phyloP scores from a whole-genome alignment of 92 coral and sea anemone species.

The Anthopleura xanthogrammica region DNA sequence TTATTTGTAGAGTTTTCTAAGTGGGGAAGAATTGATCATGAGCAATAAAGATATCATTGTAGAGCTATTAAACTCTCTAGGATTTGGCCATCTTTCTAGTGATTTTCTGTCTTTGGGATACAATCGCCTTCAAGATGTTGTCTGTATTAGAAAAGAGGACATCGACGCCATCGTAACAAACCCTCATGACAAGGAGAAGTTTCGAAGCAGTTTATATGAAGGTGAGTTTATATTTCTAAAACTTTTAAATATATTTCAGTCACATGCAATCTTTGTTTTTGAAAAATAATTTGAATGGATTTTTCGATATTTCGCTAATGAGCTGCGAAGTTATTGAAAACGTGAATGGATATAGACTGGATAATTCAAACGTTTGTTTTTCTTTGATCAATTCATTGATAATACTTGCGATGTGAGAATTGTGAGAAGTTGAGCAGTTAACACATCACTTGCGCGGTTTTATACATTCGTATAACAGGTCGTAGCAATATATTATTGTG shows the following conservation, averaged over 20 bases:
- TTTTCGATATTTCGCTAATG: background rate
- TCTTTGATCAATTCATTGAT: background rate
- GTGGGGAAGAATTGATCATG: slow-evolving; percentile 3
- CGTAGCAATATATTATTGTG: background rate
- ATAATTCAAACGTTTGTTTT: background rate
- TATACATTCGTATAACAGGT: background rate
- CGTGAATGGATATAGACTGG: background rate
- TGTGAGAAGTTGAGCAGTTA: too few species aligned
- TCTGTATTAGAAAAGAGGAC: slow-evolving; percentile 39
- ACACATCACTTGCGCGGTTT: too few species aligned
- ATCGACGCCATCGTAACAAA: slow-evolving; percentile 32
- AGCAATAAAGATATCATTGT: background rate
- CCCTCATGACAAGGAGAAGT: slow-evolving; percentile 28
- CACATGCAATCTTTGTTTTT: background rate
- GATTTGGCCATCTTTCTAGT: slow-evolving; percentile 29
- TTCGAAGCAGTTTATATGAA: slow-evolving; percentile 30
- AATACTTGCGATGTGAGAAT: too few species aligned
- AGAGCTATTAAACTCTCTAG: slow-evolving; percentile 28
- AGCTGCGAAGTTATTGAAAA: background rate
- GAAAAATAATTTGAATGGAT: background rate
- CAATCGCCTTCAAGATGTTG: slow-evolving; percentile 40
- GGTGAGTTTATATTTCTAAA: slow-evolving; percentile 24
- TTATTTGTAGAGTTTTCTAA: background rate
- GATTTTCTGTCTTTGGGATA: slow-evolving; percentile 41
- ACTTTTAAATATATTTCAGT: background rate